These are phyloP conservation scores for Eristalis arbustorum DNA, from an alignment of 2,888 invertebrate species.

Conservation along the genomic window DNA sequence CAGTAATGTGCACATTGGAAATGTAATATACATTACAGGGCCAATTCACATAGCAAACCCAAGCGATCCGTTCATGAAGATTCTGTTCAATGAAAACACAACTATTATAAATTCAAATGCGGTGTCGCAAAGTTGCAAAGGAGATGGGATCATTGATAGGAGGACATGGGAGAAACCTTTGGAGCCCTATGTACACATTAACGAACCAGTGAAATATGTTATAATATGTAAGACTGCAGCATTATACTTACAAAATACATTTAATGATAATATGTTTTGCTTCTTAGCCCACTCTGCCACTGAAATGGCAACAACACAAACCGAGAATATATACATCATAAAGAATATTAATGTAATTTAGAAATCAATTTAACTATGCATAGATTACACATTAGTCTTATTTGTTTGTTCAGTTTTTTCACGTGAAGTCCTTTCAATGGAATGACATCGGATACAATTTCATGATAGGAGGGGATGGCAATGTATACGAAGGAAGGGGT, in stretches of 20 bases:
- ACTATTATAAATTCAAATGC: slow-evolving; percentile 16
- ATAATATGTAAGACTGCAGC: slow-evolving; percentile 80
- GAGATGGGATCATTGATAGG: slow-evolving; percentile 77
- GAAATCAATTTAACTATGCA: not conserved
- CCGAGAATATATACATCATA: slow-evolving; percentile 80
- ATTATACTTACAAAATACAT: not conserved
- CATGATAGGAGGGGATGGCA: slow-evolving; percentile 82
- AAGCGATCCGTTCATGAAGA: slow-evolving; percentile 24
- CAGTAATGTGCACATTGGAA: slow-evolving; percentile 81
- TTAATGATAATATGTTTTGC: not conserved
- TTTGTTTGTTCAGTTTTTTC: slow-evolving; percentile 77
- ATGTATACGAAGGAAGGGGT: slow-evolving; percentile 82
- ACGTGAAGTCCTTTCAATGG: slow-evolving; percentile 81
- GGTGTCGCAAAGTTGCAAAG: slow-evolving; percentile 31
- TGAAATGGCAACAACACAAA: slow-evolving; percentile 80
- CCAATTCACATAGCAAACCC: slow-evolving; percentile 78
- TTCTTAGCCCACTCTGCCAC: slow-evolving; percentile 81
- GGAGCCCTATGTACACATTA: slow-evolving; percentile 75
- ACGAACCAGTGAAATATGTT: slow-evolving; percentile 80
- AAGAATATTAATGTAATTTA: slow-evolving; percentile 80
- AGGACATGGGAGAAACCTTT: slow-evolving; percentile 80
- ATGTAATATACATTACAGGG: slow-evolving; percentile 81
- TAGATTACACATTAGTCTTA: slow-evolving; percentile 3
- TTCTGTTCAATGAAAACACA: slow-evolving; percentile 11
- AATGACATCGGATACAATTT: slow-evolving; percentile 82